Conservation (phyloP, 2,113 vertebrate species). For the Capreolus pygargus region DNA sequence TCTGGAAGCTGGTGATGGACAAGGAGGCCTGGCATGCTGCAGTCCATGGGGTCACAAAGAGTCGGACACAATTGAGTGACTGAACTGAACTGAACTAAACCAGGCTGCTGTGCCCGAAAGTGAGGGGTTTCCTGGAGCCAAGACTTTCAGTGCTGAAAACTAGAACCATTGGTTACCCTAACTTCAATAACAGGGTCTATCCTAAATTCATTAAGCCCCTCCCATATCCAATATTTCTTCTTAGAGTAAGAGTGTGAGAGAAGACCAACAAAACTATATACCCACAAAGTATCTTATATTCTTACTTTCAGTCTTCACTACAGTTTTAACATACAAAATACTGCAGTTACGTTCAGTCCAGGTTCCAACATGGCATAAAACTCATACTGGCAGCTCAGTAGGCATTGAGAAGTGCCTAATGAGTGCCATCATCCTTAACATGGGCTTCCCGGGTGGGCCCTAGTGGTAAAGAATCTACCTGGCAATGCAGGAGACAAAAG, state of each 20-base stretch:
- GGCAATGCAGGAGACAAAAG: neutral
- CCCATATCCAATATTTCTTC: neutral
- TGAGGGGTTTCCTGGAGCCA: neutral
- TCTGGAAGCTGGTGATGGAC: neutral
- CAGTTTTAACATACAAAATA: neutral
- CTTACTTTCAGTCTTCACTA: neutral
- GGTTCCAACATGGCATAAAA: neutral
- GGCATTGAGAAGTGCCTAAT: slow-evolving; percentile 8
- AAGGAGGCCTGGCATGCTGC: neutral
- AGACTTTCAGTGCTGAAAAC: neutral
- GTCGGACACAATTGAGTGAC: neutral
- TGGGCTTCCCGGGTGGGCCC: neutral
- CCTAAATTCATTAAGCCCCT: neutral
- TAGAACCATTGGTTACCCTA: neutral
- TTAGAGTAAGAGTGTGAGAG: neutral
- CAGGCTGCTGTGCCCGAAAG: neutral
- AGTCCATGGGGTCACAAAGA: neutral
- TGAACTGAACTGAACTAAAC: neutral
- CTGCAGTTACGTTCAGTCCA: neutral
- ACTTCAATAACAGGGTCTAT: neutral
- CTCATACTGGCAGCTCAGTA: neutral
- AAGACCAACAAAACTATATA: neutral
- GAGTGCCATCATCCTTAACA: neutral
- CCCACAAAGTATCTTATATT: neutral
- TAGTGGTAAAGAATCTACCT: neutral